Conservation (phyloP, 2,797 vertebrate species). For the Myotis pilosus region DNA sequence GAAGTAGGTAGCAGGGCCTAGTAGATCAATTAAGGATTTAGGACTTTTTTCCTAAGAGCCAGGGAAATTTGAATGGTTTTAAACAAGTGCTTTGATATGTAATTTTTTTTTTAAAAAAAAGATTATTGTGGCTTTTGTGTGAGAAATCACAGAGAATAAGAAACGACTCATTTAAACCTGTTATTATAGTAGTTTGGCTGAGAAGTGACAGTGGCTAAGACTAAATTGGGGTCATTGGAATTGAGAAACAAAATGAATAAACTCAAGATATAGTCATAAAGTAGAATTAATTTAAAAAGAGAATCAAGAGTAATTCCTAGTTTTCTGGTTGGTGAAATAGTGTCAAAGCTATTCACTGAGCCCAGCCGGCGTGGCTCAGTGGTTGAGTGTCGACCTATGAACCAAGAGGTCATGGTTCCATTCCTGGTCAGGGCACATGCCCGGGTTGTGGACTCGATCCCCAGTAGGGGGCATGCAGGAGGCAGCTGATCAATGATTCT, state of each 20-base stretch:
- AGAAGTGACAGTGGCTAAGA: neutral
- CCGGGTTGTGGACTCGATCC: too few relatives aligned
- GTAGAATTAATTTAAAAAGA: neutral
- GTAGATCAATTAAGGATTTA: neutral
- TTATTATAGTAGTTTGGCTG: neutral
- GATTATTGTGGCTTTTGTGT: neutral
- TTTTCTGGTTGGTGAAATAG: too few relatives aligned
- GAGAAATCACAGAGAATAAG: neutral
- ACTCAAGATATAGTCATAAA: neutral
- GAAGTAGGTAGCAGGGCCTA: neutral
- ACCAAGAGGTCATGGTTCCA: too few relatives aligned
- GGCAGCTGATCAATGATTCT: too few relatives aligned
- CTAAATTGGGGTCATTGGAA: neutral
- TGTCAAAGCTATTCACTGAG: neutral
- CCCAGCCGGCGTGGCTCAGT: too few relatives aligned
- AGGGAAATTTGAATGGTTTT: slow-evolving; percentile 7
- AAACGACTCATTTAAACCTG: neutral
- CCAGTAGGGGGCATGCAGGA: too few relatives aligned
- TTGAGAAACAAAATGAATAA: neutral
- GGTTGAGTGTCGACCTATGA: too few relatives aligned
- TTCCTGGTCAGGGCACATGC: too few relatives aligned
- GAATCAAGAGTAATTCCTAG: neutral
- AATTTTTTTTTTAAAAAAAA: neutral
- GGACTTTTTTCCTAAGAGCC: neutral
- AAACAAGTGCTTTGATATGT: slow-evolving; percentile 12